Evolutionary conservation across 2,113 vertebrate species (phyloP), one percentile per base, ranked within the genome.

Genomic region (Aphyosemion australe): DNA sequence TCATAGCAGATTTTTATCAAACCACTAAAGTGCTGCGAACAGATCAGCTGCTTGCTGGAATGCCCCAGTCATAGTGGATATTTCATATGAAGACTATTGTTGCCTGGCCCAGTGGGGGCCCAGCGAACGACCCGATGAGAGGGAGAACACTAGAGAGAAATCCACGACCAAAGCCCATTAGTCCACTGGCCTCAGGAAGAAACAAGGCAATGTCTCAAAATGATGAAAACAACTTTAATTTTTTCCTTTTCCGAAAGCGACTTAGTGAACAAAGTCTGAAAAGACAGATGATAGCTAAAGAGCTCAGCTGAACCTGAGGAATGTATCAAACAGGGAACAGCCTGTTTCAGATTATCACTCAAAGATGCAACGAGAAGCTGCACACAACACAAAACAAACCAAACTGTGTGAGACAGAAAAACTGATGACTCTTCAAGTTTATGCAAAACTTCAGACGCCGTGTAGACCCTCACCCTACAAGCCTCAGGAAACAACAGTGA

Each of bases 21-120:
- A 84, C 72, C 63, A 55, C 67, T 78, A 72, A 85, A 85, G 59
- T 85, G 72, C 75, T 76, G 63, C 43, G 62, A 69, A 75, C 54
- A 67, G 65, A 82, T 69, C 57, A 61, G 69, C 68, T 69, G 64
- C 55, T 61, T 11, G 47, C 65, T 56, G 66, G 72, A 90, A 85
- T 82, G 75, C 37, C 63, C 62, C 43, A 43, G 79, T 78, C 82
- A 70, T 75, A 53, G 79, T 68, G 82, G 83, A 88, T 80, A 76
- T 84, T 87, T 90, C 75, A 87, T 77, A 87, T 71, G 57, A 83
- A 88, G 73, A 64, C 79, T 67, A 82, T 87, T 88, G 87, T 87
- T 83, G 78, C 80, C 82, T 63, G 56, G 50, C 72, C 79, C 79
- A 82, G 61, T 73, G 76, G 52, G 84, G 78, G 79, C 82, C 68